Conservation (phyloP, 1,140 invertebrate species). For the Aethina tumida region DNA sequence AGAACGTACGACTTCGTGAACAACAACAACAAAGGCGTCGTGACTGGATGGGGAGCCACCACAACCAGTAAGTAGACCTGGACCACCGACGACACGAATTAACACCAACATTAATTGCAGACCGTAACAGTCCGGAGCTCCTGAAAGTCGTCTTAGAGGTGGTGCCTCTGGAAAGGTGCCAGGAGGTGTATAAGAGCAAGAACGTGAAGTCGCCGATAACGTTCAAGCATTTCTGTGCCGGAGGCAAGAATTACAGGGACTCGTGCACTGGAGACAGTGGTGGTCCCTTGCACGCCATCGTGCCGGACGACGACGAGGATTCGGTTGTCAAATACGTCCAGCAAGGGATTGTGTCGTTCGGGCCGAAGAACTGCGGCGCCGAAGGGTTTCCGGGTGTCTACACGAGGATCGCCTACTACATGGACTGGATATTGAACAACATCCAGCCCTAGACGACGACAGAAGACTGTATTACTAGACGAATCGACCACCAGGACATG, state of each 20-base stretch:
- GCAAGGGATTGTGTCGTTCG: conserved; percentile 38
- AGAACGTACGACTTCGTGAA: conserved; percentile 21
- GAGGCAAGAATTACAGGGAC: conserved; percentile 40
- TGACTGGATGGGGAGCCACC: conserved; percentile 52
- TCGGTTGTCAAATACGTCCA: conserved; percentile 21
- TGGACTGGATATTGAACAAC: no score
- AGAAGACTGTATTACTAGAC: no score
- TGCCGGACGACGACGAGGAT: conserved; percentile 29
- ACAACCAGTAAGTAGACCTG: conserved; percentile 4
- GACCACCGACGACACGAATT: background rate
- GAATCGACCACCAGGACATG: no score
- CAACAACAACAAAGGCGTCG: conserved; percentile 31
- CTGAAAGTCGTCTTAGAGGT: conserved; percentile 42
- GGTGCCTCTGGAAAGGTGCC: conserved; percentile 38
- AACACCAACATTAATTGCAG: conserved; percentile 12
- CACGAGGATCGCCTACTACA: conserved; percentile 46
- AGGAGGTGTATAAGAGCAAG: conserved; percentile 27
- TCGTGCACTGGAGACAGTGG: conserved; percentile 40
- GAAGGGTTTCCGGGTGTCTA: conserved; percentile 43
- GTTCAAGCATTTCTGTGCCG: conserved; percentile 50
- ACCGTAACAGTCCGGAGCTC: conserved; percentile 35
- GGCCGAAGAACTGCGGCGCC: conserved; percentile 37
- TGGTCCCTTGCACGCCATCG: conserved; percentile 31
- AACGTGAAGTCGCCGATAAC: conserved; percentile 27
- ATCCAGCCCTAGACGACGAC: no score